Base-by-base conservation (phyloP, 1,140 invertebrate species). In the Drosophila ananassae region DNA sequence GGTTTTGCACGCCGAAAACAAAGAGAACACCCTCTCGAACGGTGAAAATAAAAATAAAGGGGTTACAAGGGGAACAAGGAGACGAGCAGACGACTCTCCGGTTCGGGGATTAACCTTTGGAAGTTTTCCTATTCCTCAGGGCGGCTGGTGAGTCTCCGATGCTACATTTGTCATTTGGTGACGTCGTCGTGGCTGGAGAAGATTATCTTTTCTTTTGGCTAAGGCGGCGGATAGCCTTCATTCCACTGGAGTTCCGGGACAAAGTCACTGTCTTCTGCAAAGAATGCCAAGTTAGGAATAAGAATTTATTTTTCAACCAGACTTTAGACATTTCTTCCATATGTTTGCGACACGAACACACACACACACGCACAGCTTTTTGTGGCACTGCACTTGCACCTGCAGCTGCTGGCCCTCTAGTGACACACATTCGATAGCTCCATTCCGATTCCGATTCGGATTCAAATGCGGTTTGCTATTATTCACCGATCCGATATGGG, bases 361-460 rank as follows among this genome's bases (percentile, higher is more conserved):
- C 44, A 39, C 55, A 12, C 24, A 52, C 57, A 44, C 37, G 41
- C 47, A 51, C 25, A 7, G 4, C n/a, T 13, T 39, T 39, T 13
- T 44, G 17, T 13, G 7, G 25, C 5, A 44, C 2, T 21, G 17
- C n/a, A 44, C 56, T 47, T 25, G 46, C 68, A 57, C 59, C 34
- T 37, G 34, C 34, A 32, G 48, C 52, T 39, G 25, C 63, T 73
- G 41, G 41, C 13, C 41, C 41, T 44, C n/a, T 21, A 21, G 41
- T 87, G 81, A 84, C 81, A 84, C 81, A 84, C 82, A 87, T 87
- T 82, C 68, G 30, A 58, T 50, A 74, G 66, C 60, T 82, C 34
- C 10, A 37, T 4, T 37, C 34, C 34, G 34, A 37, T 12, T 32
- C 37, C 10, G 12, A 39, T 39, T 4, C 2, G 37, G 78, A 53